Base-by-base conservation (phyloP, 2,797 vertebrate species). In the Coregonus sp. region DNA sequence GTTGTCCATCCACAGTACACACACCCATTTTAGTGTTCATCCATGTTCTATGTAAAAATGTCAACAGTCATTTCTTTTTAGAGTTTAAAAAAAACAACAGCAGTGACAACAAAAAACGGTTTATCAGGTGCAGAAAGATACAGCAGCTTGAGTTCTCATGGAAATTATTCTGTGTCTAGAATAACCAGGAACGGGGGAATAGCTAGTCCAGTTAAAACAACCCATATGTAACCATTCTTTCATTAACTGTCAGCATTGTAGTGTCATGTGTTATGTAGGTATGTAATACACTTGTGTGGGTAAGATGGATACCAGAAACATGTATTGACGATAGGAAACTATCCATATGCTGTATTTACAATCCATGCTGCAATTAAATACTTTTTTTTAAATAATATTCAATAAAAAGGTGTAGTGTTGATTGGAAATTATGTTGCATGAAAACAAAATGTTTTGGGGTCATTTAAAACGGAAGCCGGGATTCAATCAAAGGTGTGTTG, bases 361-460 rank as follows among this genome's bases (percentile, higher is more conserved):
- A 80, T 78, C 76, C 85, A 85, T 88, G 89, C 87, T 89, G 86
- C 87, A 93, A 87, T 90, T 29, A 87, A 93, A 91, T 85, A 86
- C 87, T 91, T 91, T 91, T 90, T 92, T 94, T 92, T 87, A n/a
- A n/a, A 88, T 89, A 76, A 91, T 83, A 86, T 80, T 82, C 79
- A 87, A 61, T 31, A 69, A 9, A 51, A 31, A 54, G 79, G 73
- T 77, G 74, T 1, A 3, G 74, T 54, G 77, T 68, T 61, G 37
- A 67, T 73, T 15, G 40, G 52, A 73, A 73, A 35, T 63, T 25
- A 69, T 78, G 65, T 59, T 81, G 73, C 70, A 70, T 73, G 66
- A 77, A 77, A 69, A 72, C 73, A 74, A 15, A 15, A 56, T 72
- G 9, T 47, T 11, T 9, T 12, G 40, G 11, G 40, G 9, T 47